These are phyloP conservation scores for Labrus mixtus DNA, from an alignment of 2,113 vertebrate genomes.

Conservation along the genomic window DNA sequence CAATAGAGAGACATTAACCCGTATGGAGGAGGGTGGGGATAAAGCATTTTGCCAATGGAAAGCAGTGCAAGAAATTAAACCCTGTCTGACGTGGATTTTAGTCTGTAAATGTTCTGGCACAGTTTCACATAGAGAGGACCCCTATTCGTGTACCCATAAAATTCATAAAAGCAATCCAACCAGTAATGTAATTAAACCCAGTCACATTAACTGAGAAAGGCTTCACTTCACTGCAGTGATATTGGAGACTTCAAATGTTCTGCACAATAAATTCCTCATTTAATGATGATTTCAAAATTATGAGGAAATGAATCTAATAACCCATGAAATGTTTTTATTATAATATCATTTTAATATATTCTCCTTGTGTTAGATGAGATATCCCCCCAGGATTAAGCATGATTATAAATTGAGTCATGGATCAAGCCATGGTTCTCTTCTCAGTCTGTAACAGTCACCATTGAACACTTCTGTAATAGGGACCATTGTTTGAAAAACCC, in stretches of 20 bases:
- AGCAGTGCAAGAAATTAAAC: slow-evolving; percentile 36
- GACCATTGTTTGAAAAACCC: too few species aligned
- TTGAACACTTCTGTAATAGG: too few species aligned
- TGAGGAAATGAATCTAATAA: neutral
- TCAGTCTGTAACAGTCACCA: too few species aligned
- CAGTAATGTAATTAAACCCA: neutral
- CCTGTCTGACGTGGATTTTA: slow-evolving; percentile 23
- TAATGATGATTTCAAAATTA: neutral
- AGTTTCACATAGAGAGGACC: slow-evolving; percentile 22
- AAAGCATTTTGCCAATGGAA: slow-evolving; percentile 13
- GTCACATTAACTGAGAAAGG: neutral
- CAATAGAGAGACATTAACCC: slow-evolving; percentile 62
- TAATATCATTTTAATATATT: neutral
- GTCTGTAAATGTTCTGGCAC: slow-evolving; percentile 26
- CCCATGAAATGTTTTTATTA: neutral
- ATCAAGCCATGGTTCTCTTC: too few species aligned
- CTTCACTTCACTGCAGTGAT: neutral
- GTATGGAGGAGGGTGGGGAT: neutral
- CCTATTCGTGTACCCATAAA: neutral
- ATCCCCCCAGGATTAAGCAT: too few species aligned
- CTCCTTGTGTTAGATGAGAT: neutral
- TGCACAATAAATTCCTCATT: neutral
- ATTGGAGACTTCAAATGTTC: neutral
- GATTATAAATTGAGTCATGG: too few species aligned
- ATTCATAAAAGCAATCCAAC: neutral